phyloP scores from a whole-genome alignment of 1,140 invertebrate genomes.

The Melipona quadrifasciata region DNA sequence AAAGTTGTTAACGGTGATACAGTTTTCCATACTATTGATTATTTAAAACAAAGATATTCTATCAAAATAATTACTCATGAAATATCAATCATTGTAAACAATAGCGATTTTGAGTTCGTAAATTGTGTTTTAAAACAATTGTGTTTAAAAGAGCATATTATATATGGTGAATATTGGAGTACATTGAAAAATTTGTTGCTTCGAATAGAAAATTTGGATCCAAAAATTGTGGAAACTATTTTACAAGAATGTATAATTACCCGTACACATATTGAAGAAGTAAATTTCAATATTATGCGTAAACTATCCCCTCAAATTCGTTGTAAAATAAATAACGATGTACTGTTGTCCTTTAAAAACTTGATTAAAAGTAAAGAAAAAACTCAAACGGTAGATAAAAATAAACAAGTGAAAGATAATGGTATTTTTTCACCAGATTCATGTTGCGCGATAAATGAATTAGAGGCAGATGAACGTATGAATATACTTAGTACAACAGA shows the following conservation, averaged over 20 bases:
- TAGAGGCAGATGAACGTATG: neutral
- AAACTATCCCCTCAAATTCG: neutral
- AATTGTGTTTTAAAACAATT: neutral
- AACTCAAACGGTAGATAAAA: neutral
- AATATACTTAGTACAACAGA: neutral
- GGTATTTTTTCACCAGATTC: slow-evolving; percentile 15
- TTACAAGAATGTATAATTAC: slow-evolving; percentile 22
- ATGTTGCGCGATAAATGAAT: neutral
- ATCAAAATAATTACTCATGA: neutral
- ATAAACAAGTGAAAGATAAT: accelerated
- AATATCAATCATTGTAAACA: neutral
- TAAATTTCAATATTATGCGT: slow-evolving; percentile 38
- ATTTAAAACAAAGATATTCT: neutral
- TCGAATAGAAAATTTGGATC: neutral
- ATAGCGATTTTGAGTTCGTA: neutral
- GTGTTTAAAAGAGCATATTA: neutral
- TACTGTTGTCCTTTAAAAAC: slow-evolving; percentile 28
- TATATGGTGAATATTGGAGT: slow-evolving; percentile 36
- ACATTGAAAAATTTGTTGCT: slow-evolving; percentile 18
- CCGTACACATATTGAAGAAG: slow-evolving; percentile 15
- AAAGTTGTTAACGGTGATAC: neutral
- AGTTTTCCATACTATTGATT: neutral
- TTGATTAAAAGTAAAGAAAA: neutral
- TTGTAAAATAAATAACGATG: neutral
- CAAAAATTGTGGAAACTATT: neutral